Base-by-base conservation (phyloP, 2,113 vertebrate species). In the Xiphorhynchus elegans region DNA sequence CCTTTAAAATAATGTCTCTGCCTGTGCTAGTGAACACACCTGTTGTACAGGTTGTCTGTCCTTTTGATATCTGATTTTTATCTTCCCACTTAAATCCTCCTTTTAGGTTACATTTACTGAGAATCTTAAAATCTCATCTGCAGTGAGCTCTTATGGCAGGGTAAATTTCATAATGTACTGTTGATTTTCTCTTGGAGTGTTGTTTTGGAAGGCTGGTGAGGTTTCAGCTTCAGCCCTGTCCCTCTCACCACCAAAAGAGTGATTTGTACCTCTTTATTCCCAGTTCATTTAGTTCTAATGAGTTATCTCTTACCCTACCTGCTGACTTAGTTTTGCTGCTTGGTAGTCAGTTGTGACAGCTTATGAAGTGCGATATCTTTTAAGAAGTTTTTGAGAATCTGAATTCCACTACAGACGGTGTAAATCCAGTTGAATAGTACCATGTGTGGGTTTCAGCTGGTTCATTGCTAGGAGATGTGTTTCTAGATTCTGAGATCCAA, bases 101-200 rank as follows among this genome's bases (percentile, higher is more conserved):
- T 79, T 63, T 64, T 39, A 63, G 66, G 23, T 52, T 90, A 1
- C 26, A 26, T 88, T 74, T 92, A 46, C 49, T 42, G 31, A 56
- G 58, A 76, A 29, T 62, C 25, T 55, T 91, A 88, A 97, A 74
- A 83, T 92, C 63, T 69, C 39, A 72, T 77, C 59, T 95, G 68
- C 77, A 62, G 82, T 76, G 66, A 31, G 35, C 70, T 82, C 55
- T 86, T 37, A 33, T 20, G 53, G 58, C 16, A 59, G 25, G 31
- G 37, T 75, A 10, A 56, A 64, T 80, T 72, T 84, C 50, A 29
- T 66, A 76, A 79, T 46, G 24, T 18, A 42, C n/a, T 82, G 24
- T 23, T 78, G 39, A 53, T 84, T 87, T 92, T 69, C 20, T 93
- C 47, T 75, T 74, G 26, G 17, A 29, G 21, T 49, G 13, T 5